Conservation (phyloP, 2,113 vertebrate genomes). For the Syrmaticus mikado region DNA sequence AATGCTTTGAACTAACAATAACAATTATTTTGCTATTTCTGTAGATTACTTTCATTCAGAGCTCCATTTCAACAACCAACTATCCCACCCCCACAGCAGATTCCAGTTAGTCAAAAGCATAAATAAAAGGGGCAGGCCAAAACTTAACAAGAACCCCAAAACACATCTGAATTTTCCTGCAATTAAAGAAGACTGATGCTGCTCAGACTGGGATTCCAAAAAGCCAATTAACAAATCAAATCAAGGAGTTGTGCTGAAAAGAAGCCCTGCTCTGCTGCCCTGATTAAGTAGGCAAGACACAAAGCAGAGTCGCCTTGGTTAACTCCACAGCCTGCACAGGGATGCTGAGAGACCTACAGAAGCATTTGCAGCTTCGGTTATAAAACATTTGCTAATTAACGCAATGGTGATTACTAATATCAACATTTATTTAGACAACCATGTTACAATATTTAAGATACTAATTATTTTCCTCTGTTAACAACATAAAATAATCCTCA, state of each 20-base stretch:
- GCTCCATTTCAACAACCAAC: not conserved
- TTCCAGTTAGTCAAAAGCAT: not conserved
- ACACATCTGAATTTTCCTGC: not conserved
- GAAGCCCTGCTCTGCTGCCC: not conserved
- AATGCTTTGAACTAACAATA: not conserved
- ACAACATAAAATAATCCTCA: slow-evolving; percentile 1
- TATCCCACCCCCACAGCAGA: not conserved
- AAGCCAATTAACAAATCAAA: slow-evolving; percentile 44
- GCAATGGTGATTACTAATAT: not conserved
- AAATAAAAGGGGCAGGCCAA: not conserved
- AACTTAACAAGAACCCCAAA: not conserved
- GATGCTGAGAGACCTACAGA: not conserved
- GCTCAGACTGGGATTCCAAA: not conserved
- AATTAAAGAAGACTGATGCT: not conserved
- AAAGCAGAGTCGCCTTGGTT: not conserved
- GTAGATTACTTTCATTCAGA: not conserved
- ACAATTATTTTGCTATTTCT: not conserved
- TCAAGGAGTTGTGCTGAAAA: slow-evolving; percentile 8
- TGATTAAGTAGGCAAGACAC: not conserved
- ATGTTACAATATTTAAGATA: not conserved
- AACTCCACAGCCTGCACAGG: not conserved
- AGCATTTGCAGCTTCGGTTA: not conserved
- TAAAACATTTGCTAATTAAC: slow-evolving; percentile 37
- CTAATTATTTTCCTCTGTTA: slow-evolving; percentile 26
- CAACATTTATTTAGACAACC: slow-evolving; percentile 39